These are phyloP conservation scores for Nannospalax galili DNA, from an alignment of 2,113 vertebrate species.

Conservation along the genomic window DNA sequence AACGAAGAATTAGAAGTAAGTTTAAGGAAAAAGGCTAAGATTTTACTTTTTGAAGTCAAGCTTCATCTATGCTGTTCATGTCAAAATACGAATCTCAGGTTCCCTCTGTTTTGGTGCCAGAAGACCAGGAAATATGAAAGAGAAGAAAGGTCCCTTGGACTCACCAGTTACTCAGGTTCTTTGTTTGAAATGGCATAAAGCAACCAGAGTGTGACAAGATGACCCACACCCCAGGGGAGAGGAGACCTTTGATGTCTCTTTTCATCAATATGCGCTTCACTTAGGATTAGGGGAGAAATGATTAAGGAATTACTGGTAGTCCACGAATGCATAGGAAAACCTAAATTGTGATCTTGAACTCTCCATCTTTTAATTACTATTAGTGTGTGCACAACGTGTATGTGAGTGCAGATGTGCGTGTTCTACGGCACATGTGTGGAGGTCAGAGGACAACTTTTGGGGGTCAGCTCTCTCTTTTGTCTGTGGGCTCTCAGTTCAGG, in stretches of 20 bases:
- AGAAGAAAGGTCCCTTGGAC: neutral
- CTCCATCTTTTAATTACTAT: neutral
- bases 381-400: neutral
- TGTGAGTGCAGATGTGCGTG: neutral
- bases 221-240: neutral
- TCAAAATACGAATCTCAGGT: rapidly evolving
- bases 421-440: neutral
- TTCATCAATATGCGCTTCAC: neutral
- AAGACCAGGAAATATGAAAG: rapidly evolving
- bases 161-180: rapidly evolving
- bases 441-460: neutral
- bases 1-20: neutral
- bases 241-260: neutral
- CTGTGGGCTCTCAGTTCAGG: neutral
- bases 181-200: neutral
- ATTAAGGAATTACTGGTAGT: neutral
- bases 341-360: neutral
- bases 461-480: neutral
- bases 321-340: neutral
- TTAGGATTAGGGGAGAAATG: neutral
- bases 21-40: neutral
- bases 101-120: neutral
- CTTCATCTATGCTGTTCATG: rapidly evolving
- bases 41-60: neutral
- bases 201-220: rapidly evolving